These are phyloP conservation scores for rat (Rattus norvegicus) DNA, from an alignment of 2,113 vertebrate genomes.

Conservation along the genomic window DNA sequence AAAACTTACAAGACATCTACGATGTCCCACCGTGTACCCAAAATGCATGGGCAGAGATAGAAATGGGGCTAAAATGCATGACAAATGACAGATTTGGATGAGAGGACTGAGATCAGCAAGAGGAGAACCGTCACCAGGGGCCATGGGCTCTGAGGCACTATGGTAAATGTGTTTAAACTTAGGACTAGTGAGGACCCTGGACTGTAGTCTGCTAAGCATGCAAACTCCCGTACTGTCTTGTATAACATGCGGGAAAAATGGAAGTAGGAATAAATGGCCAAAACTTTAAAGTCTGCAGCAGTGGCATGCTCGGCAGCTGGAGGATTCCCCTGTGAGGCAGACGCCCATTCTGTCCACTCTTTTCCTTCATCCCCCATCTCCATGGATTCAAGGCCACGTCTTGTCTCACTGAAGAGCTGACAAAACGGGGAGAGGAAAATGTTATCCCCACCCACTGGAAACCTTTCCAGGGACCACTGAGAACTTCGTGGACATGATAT, in stretches of 20 bases:
- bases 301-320: not conserved
- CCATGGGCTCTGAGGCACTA: not conserved
- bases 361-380: not conserved
- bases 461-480: not conserved
- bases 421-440: not conserved
- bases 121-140: not conserved
- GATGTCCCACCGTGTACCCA: not conserved
- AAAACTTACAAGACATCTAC: not conserved
- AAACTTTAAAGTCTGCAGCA: not conserved
- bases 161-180: not conserved
- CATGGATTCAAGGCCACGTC: not conserved
- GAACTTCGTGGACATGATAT: not conserved
- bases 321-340: not conserved
- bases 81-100: not conserved
- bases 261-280: not conserved
- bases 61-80: not conserved
- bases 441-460: not conserved
- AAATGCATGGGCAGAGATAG: not conserved
- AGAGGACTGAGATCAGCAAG: not conserved
- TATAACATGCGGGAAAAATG: not conserved
- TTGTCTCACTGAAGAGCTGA: not conserved
- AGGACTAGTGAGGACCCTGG: not conserved
- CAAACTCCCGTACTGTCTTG: not conserved
- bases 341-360: rapidly evolving
- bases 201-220: not conserved